Evolutionary conservation across 2,113 vertebrate species (phyloP), one percentile per base, ranked within the genome.

Genomic region (Equus przewalskii): DNA sequence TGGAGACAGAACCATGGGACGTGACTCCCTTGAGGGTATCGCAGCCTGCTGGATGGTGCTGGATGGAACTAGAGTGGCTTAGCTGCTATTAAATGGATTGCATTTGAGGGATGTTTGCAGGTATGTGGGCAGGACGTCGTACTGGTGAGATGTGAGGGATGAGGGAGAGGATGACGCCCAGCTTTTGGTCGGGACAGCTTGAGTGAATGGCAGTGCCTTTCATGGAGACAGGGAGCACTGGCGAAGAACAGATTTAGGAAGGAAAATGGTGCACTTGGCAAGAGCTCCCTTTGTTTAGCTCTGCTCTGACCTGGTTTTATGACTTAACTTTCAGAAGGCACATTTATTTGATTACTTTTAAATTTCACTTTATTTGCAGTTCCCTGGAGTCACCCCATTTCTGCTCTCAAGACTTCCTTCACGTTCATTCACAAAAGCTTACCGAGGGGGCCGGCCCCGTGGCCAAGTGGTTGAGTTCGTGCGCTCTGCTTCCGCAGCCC

Each of bases 11-110:
- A 44, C 16, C 21, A 7, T 12, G n/a, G 26, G 49, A 18, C 30
- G 3, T 5, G 46, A 16, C 49, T 10, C 0, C 51, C 6, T 3
- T 8, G 64, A 70, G 51, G 28, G 8, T 4, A 7, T 13, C 0
- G 16, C 22, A 16, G 75, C 22, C 62, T 46, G 46, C 75, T 21
- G 12, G 44, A 5, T 36, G 80, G 78, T 13, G 18, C 33, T 7
- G 19, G 60, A 6, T 64, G 56, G 44, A 54, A 62, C 44, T 2
- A 9, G 33, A 79, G 64, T n/a, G 54, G n/a, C 41, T 79, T 11
- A 13, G n/a, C 33, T 7, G 36, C 62, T 19, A 36, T 6, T 10
- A 3, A 10, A 15, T 22, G 41, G 44, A 15, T 60, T 4, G 54
- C 22, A 26, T 6, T 56, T 7, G 26, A 36, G 78, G 58, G 41